phyloP scores from a whole-genome alignment of 2,797 vertebrate genomes.

The Oreochromis mossambicus region DNA sequence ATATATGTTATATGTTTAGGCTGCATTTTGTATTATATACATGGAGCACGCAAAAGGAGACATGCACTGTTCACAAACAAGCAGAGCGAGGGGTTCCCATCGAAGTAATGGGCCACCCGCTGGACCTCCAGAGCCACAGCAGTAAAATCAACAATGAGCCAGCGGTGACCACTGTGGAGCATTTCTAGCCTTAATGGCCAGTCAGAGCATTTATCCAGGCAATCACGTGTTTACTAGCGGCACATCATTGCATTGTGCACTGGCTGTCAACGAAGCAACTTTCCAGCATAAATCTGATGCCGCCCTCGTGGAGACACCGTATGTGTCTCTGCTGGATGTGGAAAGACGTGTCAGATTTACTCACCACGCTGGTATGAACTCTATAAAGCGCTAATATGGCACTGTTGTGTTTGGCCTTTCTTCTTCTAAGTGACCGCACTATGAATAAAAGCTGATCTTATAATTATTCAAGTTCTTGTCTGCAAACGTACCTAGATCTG shows the following conservation, averaged over 20 bases:
- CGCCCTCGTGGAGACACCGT: not conserved
- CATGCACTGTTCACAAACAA: not conserved
- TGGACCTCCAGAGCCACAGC: not conserved
- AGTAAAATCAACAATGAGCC: not conserved
- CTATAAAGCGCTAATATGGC: not conserved
- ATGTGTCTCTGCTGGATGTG: not conserved
- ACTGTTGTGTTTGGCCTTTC: not conserved
- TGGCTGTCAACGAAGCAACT: not conserved
- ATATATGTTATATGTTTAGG: too few species aligned
- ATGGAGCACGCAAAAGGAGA: not conserved
- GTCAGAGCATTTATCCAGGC: not conserved
- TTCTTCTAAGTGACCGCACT: too few species aligned
- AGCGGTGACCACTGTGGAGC: not conserved
- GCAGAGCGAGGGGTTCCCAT: not conserved
- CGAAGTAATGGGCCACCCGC: not conserved
- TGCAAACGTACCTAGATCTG: too few species aligned
- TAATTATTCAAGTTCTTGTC: too few species aligned
- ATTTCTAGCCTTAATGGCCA: not conserved
- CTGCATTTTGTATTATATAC: not conserved
- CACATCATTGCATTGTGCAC: not conserved
- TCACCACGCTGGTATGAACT: not conserved
- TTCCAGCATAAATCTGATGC: not conserved
- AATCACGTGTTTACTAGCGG: not conserved
- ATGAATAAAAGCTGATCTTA: too few species aligned
- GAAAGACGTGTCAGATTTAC: not conserved